Percentiles rank a stretch among this genome's conserved stretches.
Conservation (phyloP, 64 coral and sea anemone species). For the Dendronephthya gigantea region DNA sequence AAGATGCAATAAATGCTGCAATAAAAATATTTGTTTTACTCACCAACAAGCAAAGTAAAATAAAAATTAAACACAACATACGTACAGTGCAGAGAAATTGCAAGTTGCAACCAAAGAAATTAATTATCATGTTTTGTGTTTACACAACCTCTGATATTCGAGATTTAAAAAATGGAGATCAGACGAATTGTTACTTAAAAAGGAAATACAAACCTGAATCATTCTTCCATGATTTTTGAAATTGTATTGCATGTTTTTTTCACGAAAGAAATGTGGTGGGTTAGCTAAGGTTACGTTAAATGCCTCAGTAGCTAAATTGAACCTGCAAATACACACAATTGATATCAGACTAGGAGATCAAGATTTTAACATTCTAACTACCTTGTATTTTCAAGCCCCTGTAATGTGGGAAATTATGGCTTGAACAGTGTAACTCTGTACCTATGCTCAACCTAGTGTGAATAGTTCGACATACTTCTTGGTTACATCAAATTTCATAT, state of each 20-base stretch:
- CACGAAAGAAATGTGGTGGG: constrained; percentile 71
- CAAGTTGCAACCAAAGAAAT: no score
- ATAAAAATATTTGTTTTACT: background rate
- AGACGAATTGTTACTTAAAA: background rate
- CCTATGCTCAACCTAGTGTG: background rate
- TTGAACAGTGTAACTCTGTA: no score
- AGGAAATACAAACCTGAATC: constrained; percentile 61
- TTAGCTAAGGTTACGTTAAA: constrained; percentile 56
- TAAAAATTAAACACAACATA: no score
- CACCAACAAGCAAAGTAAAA: no score
- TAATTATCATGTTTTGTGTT: no score
- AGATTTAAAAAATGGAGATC: no score
- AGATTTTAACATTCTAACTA: no score
- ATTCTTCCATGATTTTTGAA: constrained; percentile 88
- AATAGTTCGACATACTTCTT: constrained; percentile 55
- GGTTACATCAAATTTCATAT: constrained; percentile 59
- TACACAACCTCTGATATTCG: no score
- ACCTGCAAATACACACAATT: constrained; percentile 27
- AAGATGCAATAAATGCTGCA: background rate
- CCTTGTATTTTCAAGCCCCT: background rate
- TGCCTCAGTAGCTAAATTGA: constrained; percentile 70
- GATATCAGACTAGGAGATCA: background rate
- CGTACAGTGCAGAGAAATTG: no score
- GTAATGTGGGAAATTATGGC: no score
- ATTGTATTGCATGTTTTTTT: constrained; percentile 53